Evolutionary conservation across 2,888 invertebrate genomes (phyloP), one percentile per base, ranked within the genome.

Genomic region (Biston betularia): DNA sequence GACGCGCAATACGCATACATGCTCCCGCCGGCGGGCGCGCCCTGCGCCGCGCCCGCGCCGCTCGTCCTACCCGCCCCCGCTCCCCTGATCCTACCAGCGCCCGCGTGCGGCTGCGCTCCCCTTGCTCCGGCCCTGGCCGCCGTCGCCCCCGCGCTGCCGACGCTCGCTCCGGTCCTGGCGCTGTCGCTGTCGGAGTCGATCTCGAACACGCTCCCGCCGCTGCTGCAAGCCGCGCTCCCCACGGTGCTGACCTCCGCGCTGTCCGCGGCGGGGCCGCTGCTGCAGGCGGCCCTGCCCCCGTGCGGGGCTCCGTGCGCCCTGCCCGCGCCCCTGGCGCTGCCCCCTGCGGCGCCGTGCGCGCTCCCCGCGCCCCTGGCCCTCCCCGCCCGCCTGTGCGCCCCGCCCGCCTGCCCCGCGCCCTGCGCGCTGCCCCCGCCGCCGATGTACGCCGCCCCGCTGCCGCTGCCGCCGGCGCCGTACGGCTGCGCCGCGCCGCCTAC

Each of bases 221-320:
- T 88, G 55, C 60, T 88, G 6, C 78, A 78, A 7, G 82, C 83
- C 5, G 77, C 80, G 0, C 15, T 79, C 42, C 84, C 84, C 0
- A 78, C 81, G 6, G 79, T 87, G 11, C 60, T 88, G 42, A 80
- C 84, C 0, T 86, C 88, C 2, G 86, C 83, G 6, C 63, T 89
- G 48, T 75, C 82, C 0, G 83, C 79, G 0, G 83, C 83, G 0
- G 83, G 81, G 0, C 88, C 88, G 1, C 50, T 88, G 58, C 53
- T 88, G 2, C 78, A 78, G 8, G 84, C 83, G 5, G 76, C 79
- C 0, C n/a, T 79, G 57, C 68, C 48, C 67, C 42, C 58, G 55
- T 66, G 15, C 70, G 76, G 0, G 40, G 63, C 3, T 11, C 62
- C 74, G 1, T 57, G 0, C 8, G 53, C 53, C 42, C 15, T 58